Evolutionary conservation across 1,140 invertebrate species (phyloP).

Genomic region (Ceratosolen fusciceps): DNA sequence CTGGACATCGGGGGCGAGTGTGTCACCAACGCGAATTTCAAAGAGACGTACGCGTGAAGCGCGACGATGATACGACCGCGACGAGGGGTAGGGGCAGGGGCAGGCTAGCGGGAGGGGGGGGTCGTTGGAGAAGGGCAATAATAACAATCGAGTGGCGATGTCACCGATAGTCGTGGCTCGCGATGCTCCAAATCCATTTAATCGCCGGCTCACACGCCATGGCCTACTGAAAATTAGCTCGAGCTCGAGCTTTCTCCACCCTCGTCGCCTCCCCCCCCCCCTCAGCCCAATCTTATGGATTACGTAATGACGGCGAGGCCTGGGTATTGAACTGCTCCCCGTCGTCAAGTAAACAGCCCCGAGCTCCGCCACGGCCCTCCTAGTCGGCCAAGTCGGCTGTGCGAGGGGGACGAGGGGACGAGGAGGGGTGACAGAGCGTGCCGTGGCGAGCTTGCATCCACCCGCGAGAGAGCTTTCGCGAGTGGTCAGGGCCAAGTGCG

Average conservation of each 20-base stretch:
- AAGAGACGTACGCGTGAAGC: not conserved
- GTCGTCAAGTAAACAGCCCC: conserved; percentile 69
- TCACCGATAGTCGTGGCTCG: not conserved
- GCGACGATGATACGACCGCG: too few species aligned
- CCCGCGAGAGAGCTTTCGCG: not conserved
- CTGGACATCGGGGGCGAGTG: not conserved
- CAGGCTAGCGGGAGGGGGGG: too few species aligned
- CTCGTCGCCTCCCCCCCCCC: not conserved
- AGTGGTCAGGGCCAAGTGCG: too few species aligned
- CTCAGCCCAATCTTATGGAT: too few species aligned
- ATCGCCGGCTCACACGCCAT: conserved; percentile 8
- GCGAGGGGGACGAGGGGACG: conserved; percentile 29
- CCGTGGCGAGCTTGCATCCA: not conserved
- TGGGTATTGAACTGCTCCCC: conserved; percentile 64
- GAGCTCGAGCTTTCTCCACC: not conserved
- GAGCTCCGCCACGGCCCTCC: too few species aligned
- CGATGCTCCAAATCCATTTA: conserved; percentile 25
- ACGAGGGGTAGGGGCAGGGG: not conserved
- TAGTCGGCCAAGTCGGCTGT: conserved; percentile 28
- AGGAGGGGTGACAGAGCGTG: not conserved
- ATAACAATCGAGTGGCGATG: not conserved
- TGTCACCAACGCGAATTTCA: not conserved
- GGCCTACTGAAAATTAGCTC: conserved; percentile 8
- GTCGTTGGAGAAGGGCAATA: not conserved
- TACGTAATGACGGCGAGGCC: conserved; percentile 35